Evolutionary conservation across 2,888 invertebrate genomes (phyloP).

Genomic region (Apamea monoglypha): DNA sequence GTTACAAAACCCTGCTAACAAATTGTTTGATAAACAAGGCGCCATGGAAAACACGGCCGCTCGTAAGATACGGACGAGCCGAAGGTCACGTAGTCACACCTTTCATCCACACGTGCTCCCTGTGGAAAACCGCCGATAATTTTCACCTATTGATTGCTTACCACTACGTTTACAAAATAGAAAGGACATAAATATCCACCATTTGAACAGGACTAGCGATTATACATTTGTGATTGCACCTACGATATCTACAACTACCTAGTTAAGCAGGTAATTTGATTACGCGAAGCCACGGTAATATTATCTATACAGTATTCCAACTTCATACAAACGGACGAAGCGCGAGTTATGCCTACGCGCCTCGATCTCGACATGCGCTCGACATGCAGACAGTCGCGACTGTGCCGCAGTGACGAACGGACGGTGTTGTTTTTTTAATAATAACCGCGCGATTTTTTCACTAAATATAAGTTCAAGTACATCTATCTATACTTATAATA

Average conservation of each 20-base stretch:
- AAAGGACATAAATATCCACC: background rate
- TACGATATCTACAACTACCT: background rate
- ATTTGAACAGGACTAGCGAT: background rate
- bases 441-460: too few relatives aligned
- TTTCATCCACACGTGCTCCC: constrained; percentile 5
- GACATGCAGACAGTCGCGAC: too few relatives aligned
- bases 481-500: too few relatives aligned
- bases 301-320: too few relatives aligned
- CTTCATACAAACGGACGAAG: too few relatives aligned
- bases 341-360: too few relatives aligned
- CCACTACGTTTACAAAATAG: background rate
- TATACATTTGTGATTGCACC: background rate
- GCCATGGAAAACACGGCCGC: constrained; percentile 11
- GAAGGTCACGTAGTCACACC: constrained; percentile 33
- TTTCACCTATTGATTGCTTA: background rate
- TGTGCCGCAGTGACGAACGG: too few relatives aligned
- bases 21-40: constrained; percentile 27
- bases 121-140: constrained; percentile 2
- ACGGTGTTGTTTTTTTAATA: too few relatives aligned
- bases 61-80: constrained; percentile 22
- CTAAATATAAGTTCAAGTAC: too few relatives aligned
- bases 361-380: too few relatives aligned
- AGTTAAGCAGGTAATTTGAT: background rate
- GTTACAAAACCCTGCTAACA: constrained; percentile 10
- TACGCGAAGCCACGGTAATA: too few relatives aligned